A percentile compares a stretch with the other conserved stretches of the same genome.
Conservation (phyloP, 2,888 invertebrate genomes). For the Aspidapion aeneum region DNA sequence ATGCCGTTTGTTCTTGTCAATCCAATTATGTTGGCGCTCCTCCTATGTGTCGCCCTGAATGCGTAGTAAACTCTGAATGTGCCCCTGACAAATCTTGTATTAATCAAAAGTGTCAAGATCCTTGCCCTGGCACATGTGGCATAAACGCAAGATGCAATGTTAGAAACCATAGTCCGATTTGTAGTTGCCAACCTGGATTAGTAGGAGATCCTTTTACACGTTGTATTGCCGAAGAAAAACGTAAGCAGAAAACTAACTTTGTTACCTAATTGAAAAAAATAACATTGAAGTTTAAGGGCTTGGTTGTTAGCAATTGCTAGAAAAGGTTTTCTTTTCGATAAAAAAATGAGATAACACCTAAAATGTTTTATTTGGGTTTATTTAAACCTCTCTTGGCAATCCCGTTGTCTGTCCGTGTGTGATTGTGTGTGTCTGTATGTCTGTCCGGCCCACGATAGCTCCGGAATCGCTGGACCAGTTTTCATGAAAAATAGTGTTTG, state of each 20-base stretch:
- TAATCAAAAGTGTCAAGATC: slow-evolving; percentile 75
- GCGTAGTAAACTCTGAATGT: slow-evolving; percentile 80
- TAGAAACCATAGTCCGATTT: slow-evolving; percentile 82
- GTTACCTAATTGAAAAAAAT: neutral
- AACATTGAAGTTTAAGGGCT: neutral
- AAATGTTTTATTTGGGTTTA: too few relatives aligned
- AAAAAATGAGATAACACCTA: too few relatives aligned
- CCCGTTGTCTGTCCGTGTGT: too few relatives aligned
- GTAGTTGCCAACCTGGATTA: slow-evolving; percentile 72
- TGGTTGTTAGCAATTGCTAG: too few relatives aligned
- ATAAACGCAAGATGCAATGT: slow-evolving; percentile 77
- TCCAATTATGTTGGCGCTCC: slow-evolving; percentile 76
- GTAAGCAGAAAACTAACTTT: too few relatives aligned
- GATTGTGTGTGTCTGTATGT: too few relatives aligned
- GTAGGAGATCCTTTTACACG: slow-evolving; percentile 79
- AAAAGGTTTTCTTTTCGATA: too few relatives aligned
- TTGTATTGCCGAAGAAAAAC: slow-evolving; percentile 62
- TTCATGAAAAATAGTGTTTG: too few relatives aligned
- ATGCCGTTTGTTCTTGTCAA: slow-evolving; percentile 79
- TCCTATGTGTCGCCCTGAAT: slow-evolving; percentile 73
- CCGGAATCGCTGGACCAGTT: too few relatives aligned
- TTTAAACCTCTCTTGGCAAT: too few relatives aligned
- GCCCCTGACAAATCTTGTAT: slow-evolving; percentile 76
- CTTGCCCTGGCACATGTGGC: slow-evolving; percentile 82
- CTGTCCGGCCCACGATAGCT: too few relatives aligned